Conservation (phyloP, 1,140 invertebrate species). For the Proales similis region DNA sequence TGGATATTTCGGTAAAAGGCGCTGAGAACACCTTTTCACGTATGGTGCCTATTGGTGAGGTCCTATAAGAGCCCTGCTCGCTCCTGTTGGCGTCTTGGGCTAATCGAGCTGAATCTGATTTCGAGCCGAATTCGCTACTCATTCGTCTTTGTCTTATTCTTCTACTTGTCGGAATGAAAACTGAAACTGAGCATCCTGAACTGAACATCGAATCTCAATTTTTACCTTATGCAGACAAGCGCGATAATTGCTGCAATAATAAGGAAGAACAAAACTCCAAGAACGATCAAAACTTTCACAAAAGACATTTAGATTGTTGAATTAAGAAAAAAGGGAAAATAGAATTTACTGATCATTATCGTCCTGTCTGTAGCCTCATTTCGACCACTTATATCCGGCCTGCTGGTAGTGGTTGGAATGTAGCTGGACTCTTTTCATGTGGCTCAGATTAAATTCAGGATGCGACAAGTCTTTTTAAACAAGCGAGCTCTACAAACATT, state of each 20-base stretch:
- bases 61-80: conserved; percentile 12
- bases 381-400: not conserved
- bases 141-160: conserved; percentile 13
- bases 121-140: conserved; percentile 25
- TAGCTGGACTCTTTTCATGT: conserved; percentile 8
- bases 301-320: not conserved
- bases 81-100: not conserved
- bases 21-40: conserved; percentile 13
- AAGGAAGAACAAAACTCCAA: conserved; percentile 23
- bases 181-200: not conserved
- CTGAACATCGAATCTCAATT: not conserved
- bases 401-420: conserved; percentile 6
- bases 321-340: not conserved
- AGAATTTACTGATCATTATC: conserved; percentile 27
- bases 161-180: not conserved
- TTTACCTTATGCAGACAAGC: conserved; percentile 31
- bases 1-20: conserved; percentile 27
- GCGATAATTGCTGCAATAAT: conserved; percentile 20
- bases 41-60: conserved; percentile 8
- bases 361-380: conserved; percentile 19
- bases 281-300: conserved; percentile 13
- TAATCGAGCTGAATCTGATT: conserved; percentile 2
- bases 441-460: not conserved
- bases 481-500: conserved; percentile 5
- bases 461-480: conserved; percentile 12